These are phyloP conservation scores for Xiphorhynchus erythropygius DNA, from an alignment of 2,797 vertebrate genomes.

Conservation along the genomic window DNA sequence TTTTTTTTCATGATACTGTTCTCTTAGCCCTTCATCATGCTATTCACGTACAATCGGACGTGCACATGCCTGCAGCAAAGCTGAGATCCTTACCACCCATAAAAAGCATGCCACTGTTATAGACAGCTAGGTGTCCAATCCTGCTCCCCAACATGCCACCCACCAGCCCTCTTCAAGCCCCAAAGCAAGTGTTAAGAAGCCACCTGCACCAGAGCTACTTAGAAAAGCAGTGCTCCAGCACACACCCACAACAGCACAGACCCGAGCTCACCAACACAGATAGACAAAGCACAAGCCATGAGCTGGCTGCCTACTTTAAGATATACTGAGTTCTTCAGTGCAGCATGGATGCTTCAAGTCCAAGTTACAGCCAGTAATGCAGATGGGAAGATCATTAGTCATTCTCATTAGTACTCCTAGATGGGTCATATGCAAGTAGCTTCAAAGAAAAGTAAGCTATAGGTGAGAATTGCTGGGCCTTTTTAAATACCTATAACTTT, in stretches of 20 bases:
- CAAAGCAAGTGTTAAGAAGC: neutral
- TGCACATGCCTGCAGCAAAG: too few relatives aligned
- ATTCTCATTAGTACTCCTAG: neutral
- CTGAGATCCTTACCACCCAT: too few relatives aligned
- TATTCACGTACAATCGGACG: too few relatives aligned
- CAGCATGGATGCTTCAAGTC: neutral
- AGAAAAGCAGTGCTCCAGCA: accelerated
- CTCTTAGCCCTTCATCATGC: too few relatives aligned
- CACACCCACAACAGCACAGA: accelerated
- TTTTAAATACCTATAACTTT: neutral
- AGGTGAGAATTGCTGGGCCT: neutral
- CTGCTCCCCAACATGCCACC: too few relatives aligned
- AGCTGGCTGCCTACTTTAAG: neutral
- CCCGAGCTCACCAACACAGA: neutral
- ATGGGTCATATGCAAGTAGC: neutral
- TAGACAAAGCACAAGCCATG: accelerated
- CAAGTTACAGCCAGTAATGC: neutral
- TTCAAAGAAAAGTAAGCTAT: neutral
- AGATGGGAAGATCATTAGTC: neutral
- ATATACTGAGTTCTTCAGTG: accelerated
- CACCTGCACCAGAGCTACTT: neutral
- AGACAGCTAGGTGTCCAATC: accelerated
- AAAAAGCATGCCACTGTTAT: neutral
- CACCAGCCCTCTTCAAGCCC: neutral
- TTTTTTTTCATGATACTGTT: too few relatives aligned